Base-by-base conservation (phyloP, 2,888 invertebrate species). In the Podabrus alpinus region DNA sequence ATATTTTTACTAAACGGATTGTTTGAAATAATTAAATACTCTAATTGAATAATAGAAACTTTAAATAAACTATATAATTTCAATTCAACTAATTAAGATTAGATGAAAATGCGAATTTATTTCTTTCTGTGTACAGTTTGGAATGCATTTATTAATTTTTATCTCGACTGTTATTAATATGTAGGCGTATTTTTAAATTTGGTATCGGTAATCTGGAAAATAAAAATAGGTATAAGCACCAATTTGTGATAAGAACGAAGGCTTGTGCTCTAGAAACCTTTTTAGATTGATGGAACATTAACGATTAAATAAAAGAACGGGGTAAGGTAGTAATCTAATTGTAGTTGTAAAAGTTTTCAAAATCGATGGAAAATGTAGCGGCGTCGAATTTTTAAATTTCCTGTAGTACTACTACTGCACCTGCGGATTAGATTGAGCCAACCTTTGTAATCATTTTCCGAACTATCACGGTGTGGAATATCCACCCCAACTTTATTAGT, bases 391-490 rank as follows among this genome's bases (percentile, higher is more conserved):
- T n/a, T 45, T 45, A 45, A 45, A 45, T 45, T 45, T 45, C 45
- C 45, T 45, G n/a, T 45, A 45, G 45, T 45, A 45, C 45, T 45
- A 64, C 19, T 64, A 64, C 62, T 64, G 62, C 62, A 69, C 72
- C 75, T 75, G 69, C 70, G 69, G 75, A 75, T 69, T 68, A 68
- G 69, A 67, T 72, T 69, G 71, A 68, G 60, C 66, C 68, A 17
- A 69, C 61, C 17, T 17, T 13, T 13, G 71, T 71, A 29, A 59
- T 45, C 61, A 61, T 69, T 75, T 75, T 75, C 66, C 68, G 69
- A 72, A 66, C 69, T 66, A 73, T 64, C 17, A 64, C 62, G 62
- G 62, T 64, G 17, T 64, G 19, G 21, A 64, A 21, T 10, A 19
- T 64, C 62, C 62, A 64, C 62, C 62, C 21, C 62, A 64, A 64